Evolutionary conservation across 2,797 vertebrate genomes (phyloP).

Genomic region (Ceryle rudis): DNA sequence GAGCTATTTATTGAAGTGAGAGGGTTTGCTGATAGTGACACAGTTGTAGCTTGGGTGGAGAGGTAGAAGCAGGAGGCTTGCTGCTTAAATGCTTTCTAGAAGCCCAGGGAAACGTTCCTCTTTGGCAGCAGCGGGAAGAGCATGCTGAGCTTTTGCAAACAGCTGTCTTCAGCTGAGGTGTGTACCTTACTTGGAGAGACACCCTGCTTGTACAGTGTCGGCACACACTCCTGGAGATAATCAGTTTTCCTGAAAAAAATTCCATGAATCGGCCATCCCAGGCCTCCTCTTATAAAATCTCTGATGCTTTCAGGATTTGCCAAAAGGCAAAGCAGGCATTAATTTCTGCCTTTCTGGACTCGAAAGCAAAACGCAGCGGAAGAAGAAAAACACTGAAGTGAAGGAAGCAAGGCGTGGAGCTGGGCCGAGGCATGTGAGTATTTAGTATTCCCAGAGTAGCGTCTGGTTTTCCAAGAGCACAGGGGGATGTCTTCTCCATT

Average conservation of each 20-base stretch:
- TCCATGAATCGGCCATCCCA: neutral
- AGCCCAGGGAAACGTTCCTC: neutral
- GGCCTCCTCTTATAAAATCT: neutral
- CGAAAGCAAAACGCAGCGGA: neutral
- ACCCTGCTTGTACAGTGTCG: neutral
- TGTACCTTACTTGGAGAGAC: neutral
- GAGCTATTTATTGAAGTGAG: neutral
- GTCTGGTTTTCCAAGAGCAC: neutral
- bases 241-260: neutral
- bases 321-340: slow-evolving; percentile 42
- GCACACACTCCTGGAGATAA: neutral
- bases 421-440: slow-evolving; percentile 42
- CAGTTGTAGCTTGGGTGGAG: neutral
- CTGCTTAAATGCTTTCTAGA: neutral
- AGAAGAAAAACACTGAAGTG: slow-evolving; percentile 56
- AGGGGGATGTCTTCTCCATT: neutral
- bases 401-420: slow-evolving; percentile 15
- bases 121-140: neutral
- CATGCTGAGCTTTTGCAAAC: neutral
- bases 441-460: neutral
- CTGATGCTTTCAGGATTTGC: slow-evolving; percentile 37
- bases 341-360: slow-evolving; percentile 28
- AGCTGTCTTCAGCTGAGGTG: neutral
- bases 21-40: neutral
- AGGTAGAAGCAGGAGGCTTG: neutral